Percentiles rank a stretch among this genome's conserved stretches.
Conservation (phyloP, 2,888 invertebrate genomes). For the Trachelus tabidus region DNA sequence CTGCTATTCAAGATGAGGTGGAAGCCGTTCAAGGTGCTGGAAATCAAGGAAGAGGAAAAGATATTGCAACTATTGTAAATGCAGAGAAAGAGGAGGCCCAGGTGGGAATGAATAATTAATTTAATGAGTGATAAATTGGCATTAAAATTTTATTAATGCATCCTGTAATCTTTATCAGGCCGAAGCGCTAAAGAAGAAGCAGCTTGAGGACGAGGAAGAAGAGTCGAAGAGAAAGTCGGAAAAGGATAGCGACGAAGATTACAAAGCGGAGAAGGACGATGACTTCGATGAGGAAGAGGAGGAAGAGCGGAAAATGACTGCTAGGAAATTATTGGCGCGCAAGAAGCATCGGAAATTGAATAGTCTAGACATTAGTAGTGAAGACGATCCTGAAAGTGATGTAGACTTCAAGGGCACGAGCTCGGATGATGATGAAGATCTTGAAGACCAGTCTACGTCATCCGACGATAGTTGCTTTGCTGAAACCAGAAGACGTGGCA, state of each 20-base stretch:
- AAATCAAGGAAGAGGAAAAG: constrained; percentile 87
- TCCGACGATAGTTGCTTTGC: constrained; percentile 71
- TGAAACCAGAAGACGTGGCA: constrained; percentile 66
- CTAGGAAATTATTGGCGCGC: constrained; percentile 41
- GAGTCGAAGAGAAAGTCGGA: constrained; percentile 51
- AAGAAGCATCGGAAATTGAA: constrained; percentile 82
- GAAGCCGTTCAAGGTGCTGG: constrained; percentile 82
- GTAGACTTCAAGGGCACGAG: constrained; percentile 92
- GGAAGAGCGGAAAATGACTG: constrained; percentile 53
- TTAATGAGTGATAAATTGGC: neutral
- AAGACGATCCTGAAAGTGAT: constrained; percentile 85
- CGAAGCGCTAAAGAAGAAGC: constrained; percentile 44
- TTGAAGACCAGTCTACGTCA: constrained; percentile 68
- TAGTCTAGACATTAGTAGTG: constrained; percentile 82
- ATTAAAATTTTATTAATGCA: neutral
- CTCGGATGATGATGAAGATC: constrained; percentile 72
- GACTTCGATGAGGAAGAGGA: constrained; percentile 56
- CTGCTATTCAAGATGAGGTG: constrained; percentile 85
- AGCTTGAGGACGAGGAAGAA: constrained; percentile 67
- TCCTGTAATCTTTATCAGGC: constrained; percentile 25
- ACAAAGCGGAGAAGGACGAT: constrained; percentile 57
- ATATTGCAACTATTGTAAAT: constrained; percentile 87
- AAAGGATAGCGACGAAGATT: constrained; percentile 61
- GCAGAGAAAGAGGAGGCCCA: constrained; percentile 76
- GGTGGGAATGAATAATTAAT: constrained; percentile 7